Conservation (phyloP, 2,888 invertebrate genomes). For the Cerastoderma edule region DNA sequence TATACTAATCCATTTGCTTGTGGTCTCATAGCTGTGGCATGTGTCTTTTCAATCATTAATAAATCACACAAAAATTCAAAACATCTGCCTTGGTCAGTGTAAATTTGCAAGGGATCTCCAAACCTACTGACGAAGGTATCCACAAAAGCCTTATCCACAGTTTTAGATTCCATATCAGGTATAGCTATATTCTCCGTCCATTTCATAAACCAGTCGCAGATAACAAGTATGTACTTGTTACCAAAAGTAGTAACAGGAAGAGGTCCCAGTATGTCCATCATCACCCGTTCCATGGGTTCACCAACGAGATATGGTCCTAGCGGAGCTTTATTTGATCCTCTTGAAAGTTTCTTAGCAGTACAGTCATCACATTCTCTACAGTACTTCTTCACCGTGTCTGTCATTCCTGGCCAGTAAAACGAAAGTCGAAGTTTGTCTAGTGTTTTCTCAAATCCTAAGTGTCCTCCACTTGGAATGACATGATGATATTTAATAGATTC, state of each 20-base stretch:
- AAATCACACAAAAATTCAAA: constrained; percentile 47
- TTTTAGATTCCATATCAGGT: constrained; percentile 33
- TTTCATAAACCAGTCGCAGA: constrained; percentile 39
- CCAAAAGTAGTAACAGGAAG: constrained; percentile 30
- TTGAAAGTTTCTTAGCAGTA: constrained; percentile 9
- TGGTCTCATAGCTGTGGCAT: constrained; percentile 35
- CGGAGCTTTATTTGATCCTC: constrained; percentile 34
- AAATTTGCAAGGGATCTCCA: constrained; percentile 43
- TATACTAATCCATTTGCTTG: constrained; percentile 49
- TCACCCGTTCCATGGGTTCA: constrained; percentile 36
- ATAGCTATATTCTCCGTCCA: constrained; percentile 44
- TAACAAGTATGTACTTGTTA: constrained; percentile 41
- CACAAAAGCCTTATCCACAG: constrained; percentile 30
- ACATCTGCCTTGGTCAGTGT: constrained; percentile 42
- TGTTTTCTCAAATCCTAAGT: constrained; percentile 52
- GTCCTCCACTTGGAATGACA: constrained; percentile 53
- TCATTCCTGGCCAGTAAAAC: constrained; percentile 44
- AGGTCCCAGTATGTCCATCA: constrained; percentile 41
- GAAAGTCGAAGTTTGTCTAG: constrained; percentile 20
- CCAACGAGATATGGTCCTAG: constrained; percentile 29
- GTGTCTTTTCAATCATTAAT: constrained; percentile 42
- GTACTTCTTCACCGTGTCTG: constrained; percentile 17
- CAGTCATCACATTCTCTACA: constrained; percentile 33
- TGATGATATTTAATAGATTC: constrained; percentile 38
- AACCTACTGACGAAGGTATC: constrained; percentile 30